Conservation (phyloP, 2,113 vertebrate species). For the Mugil cephalus region DNA sequence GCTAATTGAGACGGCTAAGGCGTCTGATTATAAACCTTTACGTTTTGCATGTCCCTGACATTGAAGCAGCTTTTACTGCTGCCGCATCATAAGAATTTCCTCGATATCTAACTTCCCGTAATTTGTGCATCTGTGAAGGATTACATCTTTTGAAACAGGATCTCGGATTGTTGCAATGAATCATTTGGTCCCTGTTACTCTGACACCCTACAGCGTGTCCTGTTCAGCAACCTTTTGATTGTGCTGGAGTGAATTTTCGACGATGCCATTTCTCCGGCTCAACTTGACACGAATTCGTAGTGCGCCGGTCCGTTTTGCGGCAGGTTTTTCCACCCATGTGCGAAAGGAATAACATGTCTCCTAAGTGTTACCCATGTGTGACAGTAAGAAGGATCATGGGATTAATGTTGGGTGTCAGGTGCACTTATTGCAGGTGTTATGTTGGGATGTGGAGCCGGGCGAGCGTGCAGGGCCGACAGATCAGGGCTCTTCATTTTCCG, state of each 20-base stretch:
- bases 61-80: constrained; percentile 14
- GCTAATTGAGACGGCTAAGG: constrained; percentile 14
- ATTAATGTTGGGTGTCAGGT: constrained; percentile 60
- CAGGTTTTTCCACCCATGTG: constrained; percentile 8
- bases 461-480: constrained; percentile 9
- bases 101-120: background rate
- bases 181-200: background rate
- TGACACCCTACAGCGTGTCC: background rate
- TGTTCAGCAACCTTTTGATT: background rate
- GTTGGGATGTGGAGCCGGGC: constrained; percentile 18
- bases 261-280: constrained; percentile 23
- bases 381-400: constrained; percentile 62
- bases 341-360: constrained; percentile 53
- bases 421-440: constrained; percentile 52
- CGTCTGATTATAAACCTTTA: constrained; percentile 26
- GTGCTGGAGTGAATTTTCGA: constrained; percentile 8
- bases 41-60: constrained; percentile 5
- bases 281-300: constrained; percentile 3
- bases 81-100: too few relatives aligned
- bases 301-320: background rate
- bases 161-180: background rate
- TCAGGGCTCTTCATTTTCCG: constrained; percentile 1
- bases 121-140: constrained; percentile 18
- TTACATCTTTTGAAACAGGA: background rate
- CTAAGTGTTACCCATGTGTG: constrained; percentile 57